Conservation (phyloP, 2,113 vertebrate genomes). For the Empidonax alnorum region DNA sequence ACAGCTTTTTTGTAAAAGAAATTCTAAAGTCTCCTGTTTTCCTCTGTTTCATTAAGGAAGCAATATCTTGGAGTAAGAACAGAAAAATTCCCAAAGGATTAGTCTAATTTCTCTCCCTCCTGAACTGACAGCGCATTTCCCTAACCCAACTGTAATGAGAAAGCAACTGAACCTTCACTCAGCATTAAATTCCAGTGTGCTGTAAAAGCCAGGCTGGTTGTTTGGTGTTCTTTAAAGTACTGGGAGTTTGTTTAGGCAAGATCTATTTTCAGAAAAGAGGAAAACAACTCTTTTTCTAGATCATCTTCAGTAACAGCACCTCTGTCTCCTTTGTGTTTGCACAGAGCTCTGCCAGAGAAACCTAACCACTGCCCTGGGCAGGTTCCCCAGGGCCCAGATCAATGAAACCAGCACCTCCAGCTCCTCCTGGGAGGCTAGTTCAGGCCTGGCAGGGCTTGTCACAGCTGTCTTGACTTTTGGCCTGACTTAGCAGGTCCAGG, state of each 20-base stretch:
- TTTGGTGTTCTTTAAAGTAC: not conserved
- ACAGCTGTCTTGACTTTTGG: not conserved
- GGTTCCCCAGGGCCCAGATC: not conserved
- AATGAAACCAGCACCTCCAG: rapidly evolving
- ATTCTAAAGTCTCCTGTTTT: not conserved
- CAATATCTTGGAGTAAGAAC: not conserved
- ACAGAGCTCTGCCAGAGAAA: not conserved
- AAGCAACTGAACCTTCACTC: not conserved
- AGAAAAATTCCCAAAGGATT: not conserved
- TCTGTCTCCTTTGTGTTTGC: not conserved
- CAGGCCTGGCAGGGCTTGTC: not conserved
- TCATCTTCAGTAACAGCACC: not conserved
- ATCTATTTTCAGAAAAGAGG: slow-evolving; percentile 18
- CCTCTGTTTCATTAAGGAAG: not conserved
- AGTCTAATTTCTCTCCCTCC: not conserved
- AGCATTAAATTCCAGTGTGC: not conserved
- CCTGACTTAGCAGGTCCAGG: not conserved
- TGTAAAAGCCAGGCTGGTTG: not conserved
- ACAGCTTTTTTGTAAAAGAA: not conserved
- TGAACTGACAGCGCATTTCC: not conserved
- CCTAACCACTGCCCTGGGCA: not conserved
- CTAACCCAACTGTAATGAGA: not conserved
- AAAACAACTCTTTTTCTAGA: not conserved
- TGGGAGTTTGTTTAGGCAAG: not conserved
- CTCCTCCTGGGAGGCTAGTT: not conserved